These are phyloP conservation scores for Teleiodes luculella DNA, from an alignment of 2,888 invertebrate genomes.

Conservation along the genomic window DNA sequence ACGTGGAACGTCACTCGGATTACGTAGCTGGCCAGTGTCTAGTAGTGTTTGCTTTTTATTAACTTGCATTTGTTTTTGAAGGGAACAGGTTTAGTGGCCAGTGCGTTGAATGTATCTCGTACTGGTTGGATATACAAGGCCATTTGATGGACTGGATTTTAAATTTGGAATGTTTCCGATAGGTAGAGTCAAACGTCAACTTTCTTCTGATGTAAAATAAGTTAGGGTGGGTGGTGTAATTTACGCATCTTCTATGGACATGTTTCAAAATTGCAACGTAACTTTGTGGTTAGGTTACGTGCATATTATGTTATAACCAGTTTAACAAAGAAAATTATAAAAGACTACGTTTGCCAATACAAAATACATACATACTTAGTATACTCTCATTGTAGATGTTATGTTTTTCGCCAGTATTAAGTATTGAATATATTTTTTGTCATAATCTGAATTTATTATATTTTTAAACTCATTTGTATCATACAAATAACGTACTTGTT, in stretches of 20 bases:
- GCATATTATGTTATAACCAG: too few relatives aligned
- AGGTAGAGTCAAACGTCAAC: background rate
- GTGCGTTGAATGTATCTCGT: background rate
- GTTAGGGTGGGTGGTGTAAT: too few relatives aligned
- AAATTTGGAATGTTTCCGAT: background rate
- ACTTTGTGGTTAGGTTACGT: too few relatives aligned
- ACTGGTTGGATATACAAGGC: background rate
- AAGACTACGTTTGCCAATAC: too few relatives aligned
- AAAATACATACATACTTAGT: too few relatives aligned
- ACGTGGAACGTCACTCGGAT: conserved; percentile 45
- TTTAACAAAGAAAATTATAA: too few relatives aligned
- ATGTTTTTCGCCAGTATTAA: too few relatives aligned
- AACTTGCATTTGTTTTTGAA: conserved; percentile 19
- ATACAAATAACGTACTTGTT: background rate
- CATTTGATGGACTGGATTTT: background rate
- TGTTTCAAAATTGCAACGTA: too few relatives aligned
- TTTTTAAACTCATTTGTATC: background rate
- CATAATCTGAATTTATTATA: too few relatives aligned
- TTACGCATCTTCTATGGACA: too few relatives aligned
- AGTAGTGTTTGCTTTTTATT: conserved; percentile 29
- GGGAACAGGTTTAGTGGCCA: conserved; percentile 5
- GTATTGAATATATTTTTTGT: too few relatives aligned
- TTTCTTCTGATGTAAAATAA: background rate
- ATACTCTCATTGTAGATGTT: too few relatives aligned
- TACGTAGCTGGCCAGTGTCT: conserved; percentile 32